Percentiles rank a stretch among this genome's conserved stretches.
phyloP scores from a whole-genome alignment of 2,888 invertebrate genomes.

The Horisme vitalbata region DNA sequence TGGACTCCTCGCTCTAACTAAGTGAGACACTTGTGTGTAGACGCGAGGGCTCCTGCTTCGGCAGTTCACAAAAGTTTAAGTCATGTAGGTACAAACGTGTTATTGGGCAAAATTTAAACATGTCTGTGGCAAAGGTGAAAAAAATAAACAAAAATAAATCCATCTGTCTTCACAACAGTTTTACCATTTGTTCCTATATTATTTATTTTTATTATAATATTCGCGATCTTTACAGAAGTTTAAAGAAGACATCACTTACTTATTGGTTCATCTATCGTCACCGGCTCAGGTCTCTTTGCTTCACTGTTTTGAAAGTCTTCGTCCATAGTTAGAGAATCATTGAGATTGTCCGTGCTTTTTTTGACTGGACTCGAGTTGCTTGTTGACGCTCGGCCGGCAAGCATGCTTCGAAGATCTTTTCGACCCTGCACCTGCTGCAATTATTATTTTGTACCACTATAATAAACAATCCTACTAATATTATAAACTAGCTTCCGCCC shows the following conservation, averaged over 20 bases:
- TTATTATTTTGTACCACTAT: background rate
- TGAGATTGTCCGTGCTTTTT: constrained; percentile 20
- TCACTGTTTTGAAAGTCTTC: constrained; percentile 44
- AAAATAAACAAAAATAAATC: too few species aligned
- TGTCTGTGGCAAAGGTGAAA: too few species aligned
- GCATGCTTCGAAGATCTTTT: constrained; percentile 65
- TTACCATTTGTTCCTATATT: background rate
- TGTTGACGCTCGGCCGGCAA: constrained; percentile 46
- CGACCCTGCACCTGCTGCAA: constrained; percentile 53
- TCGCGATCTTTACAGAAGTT: background rate
- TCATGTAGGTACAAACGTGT: too few species aligned
- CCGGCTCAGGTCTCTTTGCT: constrained; percentile 7
- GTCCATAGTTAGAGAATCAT: constrained; percentile 43
- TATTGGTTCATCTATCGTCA: constrained; percentile 11
- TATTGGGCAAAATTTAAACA: too few species aligned
- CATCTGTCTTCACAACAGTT: too few species aligned
- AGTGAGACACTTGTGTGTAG: too few species aligned
- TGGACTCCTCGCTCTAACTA: too few species aligned
- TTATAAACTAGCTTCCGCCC: too few species aligned
- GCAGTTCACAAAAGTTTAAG: too few species aligned
- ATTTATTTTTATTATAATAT: too few species aligned
- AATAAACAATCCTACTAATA: too few species aligned
- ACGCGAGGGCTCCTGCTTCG: too few species aligned
- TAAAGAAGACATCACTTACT: constrained; percentile 1
- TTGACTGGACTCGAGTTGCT: constrained; percentile 36